A percentile compares a stretch with the other conserved stretches of the same genome.
Evolutionary conservation across 2,113 vertebrate genomes (phyloP).

Genomic region (Catharus minimus): DNA sequence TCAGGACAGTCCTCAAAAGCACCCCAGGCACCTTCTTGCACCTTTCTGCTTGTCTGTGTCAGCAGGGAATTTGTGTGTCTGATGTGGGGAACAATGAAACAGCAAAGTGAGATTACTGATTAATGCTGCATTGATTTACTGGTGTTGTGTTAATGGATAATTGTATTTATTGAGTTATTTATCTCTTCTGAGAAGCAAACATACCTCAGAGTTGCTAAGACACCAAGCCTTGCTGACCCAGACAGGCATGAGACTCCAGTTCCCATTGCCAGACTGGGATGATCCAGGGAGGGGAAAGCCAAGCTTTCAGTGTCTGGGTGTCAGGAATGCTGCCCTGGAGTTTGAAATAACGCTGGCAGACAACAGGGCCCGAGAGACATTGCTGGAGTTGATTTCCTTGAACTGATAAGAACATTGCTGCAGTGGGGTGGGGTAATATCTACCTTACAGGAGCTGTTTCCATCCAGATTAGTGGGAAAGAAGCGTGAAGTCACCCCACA

Average conservation of each 20-base stretch:
- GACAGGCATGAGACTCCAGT: not conserved
- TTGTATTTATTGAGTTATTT: not conserved
- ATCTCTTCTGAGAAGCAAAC: not conserved
- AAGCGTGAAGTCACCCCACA: slow-evolving; percentile 86
- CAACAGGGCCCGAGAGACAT: not conserved
- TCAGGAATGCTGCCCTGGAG: not conserved
- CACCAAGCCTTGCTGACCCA: not conserved
- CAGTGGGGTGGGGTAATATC: slow-evolving; percentile 31
- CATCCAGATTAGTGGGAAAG: slow-evolving; percentile 87
- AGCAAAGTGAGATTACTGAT: not conserved
- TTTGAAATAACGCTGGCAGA: not conserved
- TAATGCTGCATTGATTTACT: not conserved
- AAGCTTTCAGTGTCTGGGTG: not conserved
- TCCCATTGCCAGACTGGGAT: not conserved
- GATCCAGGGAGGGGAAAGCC: not conserved
- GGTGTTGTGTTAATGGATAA: not conserved
- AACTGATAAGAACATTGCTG: slow-evolving; percentile 35
- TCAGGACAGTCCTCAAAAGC: not conserved
- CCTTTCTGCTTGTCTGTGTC: not conserved
- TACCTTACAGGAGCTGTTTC: slow-evolving; percentile 90
- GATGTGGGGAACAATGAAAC: not conserved
- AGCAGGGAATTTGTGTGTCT: not conserved
- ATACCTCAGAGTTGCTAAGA: not conserved
- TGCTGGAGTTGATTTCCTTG: slow-evolving; percentile 53
- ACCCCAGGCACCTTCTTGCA: not conserved